Evolutionary conservation across 2,113 vertebrate species (phyloP), one percentile per base, ranked within the genome.

Genomic region (Saccopteryx bilineata): DNA sequence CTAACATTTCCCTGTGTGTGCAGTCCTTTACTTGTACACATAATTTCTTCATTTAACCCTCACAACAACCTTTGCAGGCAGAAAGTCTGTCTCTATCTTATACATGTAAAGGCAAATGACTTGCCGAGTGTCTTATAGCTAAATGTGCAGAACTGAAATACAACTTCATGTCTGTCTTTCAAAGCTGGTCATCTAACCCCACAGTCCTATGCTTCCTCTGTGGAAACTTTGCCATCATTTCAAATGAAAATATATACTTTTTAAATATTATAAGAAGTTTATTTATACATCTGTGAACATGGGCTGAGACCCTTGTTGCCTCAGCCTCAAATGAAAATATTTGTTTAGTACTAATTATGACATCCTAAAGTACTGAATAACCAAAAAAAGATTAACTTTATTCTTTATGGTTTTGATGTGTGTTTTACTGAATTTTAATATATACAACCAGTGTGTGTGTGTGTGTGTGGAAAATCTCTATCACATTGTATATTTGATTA

Each of bases 11-110:
- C 58, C 46, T 66, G 3, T 61, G 11, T 66, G 31, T 52, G 93
- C 56, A 88, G 18, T 78, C 14, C 18, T 88, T 80, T 88, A 69
- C 31, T 85, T 82, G n/a, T 14, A 28, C 31, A 52, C 18, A 23
- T 83, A 90, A 74, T 84, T 85, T 28, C 54, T 93, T 95, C 91
- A 80, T 80, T 95, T 93, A 92, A 63, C 87, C 24, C 26, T 91
- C 46, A 86, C 5, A 89, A 65, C 17, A 60, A 52, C 21, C 52
- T 56, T 54, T 18, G 58, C n/a, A n/a, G 46, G 7, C 69, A 48
- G 31, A 9, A 81, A 79, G 61, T 68, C 93, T 94, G 58, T 58
- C 26, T 72, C 31, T 10, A 8, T 93, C 66, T 93, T 79, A 46
- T 60, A 76, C 2, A 23, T 26, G 90, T 92, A 61, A 75, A 71